Percentiles rank a stretch among this genome's conserved stretches.
These are phyloP conservation scores for Amphipyra tragopoginis DNA, from an alignment of 2,888 invertebrate genomes.

Conservation along the genomic window DNA sequence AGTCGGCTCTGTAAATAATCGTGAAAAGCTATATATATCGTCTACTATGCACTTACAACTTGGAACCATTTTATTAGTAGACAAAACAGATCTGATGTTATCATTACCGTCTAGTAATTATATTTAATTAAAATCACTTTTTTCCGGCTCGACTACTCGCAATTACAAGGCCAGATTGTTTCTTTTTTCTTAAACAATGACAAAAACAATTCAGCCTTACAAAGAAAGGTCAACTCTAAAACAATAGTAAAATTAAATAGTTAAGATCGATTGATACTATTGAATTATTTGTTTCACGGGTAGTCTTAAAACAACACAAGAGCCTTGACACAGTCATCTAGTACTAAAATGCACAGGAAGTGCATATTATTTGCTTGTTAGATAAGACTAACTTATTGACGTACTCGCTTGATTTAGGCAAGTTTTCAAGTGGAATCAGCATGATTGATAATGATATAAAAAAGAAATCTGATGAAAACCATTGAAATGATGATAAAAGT, in stretches of 20 bases:
- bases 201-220: constrained; percentile 67
- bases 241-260: constrained; percentile 78
- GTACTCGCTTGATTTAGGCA: neutral
- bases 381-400: constrained; percentile 13
- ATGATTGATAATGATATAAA: too few species aligned
- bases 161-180: constrained; percentile 55
- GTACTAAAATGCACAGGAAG: constrained; percentile 75
- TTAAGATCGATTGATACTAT: constrained; percentile 73
- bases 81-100: constrained; percentile 13
- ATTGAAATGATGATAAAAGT: too few species aligned
- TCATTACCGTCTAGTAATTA: constrained; percentile 26
- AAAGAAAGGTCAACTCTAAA: constrained; percentile 69
- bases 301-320: constrained; percentile 68
- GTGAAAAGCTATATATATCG: too few species aligned
- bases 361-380: constrained; percentile 43
- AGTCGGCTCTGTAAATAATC: too few species aligned
- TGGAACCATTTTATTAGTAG: constrained; percentile 1
- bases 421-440: neutral
- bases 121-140: constrained; percentile 40
- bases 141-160: constrained; percentile 51
- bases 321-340: constrained; percentile 78
- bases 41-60: too few species aligned
- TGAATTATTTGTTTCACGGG: constrained; percentile 76
- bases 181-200: constrained; percentile 61
- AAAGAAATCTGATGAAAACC: too few species aligned